These are phyloP conservation scores for Eulimnadia texana DNA, from an alignment of 1,140 invertebrate genomes.

Conservation along the genomic window DNA sequence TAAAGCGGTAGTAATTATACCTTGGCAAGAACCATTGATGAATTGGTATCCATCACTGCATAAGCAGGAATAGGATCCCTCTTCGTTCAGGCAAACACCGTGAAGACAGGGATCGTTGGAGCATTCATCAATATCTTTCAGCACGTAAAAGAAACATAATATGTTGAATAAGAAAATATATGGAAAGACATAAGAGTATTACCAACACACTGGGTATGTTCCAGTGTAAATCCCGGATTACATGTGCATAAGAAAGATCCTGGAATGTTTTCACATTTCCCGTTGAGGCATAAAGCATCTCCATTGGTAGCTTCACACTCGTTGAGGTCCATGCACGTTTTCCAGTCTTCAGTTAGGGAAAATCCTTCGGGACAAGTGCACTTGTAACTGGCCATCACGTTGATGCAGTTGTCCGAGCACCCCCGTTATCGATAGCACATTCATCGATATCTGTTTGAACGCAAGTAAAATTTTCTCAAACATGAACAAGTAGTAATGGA, in stretches of 20 bases:
- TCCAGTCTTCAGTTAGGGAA: constrained; percentile 29
- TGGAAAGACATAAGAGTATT: not conserved
- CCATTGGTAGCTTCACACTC: constrained; percentile 37
- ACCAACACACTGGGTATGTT: constrained; percentile 26
- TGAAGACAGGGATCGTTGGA: constrained; percentile 29
- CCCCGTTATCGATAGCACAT: constrained; percentile 50
- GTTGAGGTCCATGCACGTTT: constrained; percentile 38
- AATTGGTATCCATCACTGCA: constrained; percentile 31
- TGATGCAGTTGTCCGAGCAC: constrained; percentile 66
- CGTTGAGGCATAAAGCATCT: constrained; percentile 25
- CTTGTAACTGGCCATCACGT: constrained; percentile 50
- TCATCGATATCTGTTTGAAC: constrained; percentile 56
- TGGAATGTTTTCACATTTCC: constrained; percentile 57
- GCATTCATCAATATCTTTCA: constrained; percentile 55
- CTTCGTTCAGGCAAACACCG: constrained; percentile 33
- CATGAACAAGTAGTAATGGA: not conserved
- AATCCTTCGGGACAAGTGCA: constrained; percentile 30
- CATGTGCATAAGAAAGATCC: constrained; percentile 26
- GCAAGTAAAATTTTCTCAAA: constrained; percentile 19
- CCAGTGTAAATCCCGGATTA: constrained; percentile 40
- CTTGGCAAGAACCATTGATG: constrained; percentile 30
- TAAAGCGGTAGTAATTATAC: constrained; percentile 31
- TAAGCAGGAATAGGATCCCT: constrained; percentile 37
- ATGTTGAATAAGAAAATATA: not conserved
- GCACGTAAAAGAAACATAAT: constrained; percentile 10